Conservation (phyloP, 2,888 invertebrate species). For the Hypolimnas misippus region DNA sequence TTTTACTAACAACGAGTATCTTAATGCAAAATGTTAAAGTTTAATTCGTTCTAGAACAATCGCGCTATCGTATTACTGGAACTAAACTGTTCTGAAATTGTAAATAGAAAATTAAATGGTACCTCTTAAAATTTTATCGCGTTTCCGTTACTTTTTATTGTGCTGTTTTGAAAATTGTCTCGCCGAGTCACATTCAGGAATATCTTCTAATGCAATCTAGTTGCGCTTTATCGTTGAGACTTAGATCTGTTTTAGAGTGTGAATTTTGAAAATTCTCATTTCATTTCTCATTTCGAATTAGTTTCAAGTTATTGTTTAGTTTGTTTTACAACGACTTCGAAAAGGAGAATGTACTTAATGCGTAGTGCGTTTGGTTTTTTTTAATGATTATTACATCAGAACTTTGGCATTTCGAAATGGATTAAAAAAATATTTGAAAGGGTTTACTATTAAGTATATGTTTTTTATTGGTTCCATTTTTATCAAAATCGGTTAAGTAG, state of each 20-base stretch:
- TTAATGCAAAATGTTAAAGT: constrained; percentile 7
- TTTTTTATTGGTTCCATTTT: too few species aligned
- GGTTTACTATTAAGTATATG: too few species aligned
- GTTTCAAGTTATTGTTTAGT: too few species aligned
- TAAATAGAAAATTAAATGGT: constrained; percentile 30
- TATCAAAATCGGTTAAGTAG: too few species aligned
- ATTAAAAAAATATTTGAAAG: too few species aligned
- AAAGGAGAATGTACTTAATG: too few species aligned
- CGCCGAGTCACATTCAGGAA: not conserved
- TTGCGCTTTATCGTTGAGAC: constrained; percentile 1
- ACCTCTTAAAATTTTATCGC: constrained; percentile 27
- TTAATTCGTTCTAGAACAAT: not conserved
- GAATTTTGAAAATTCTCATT: constrained; percentile 6
- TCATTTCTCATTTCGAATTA: too few species aligned
- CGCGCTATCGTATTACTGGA: constrained; percentile 12
- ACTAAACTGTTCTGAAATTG: constrained; percentile 23
- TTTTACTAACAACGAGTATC: not conserved
- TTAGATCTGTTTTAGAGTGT: constrained; percentile 1
- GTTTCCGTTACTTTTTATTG: not conserved
- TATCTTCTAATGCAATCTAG: not conserved
- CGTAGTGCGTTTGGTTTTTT: too few species aligned
- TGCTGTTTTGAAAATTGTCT: constrained; percentile 12
- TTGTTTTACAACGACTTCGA: too few species aligned
- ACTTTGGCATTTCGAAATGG: too few species aligned
- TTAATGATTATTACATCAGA: too few species aligned